phyloP scores from a whole-genome alignment of 2,113 vertebrate genomes.

The Dissostichus mawsoni region DNA sequence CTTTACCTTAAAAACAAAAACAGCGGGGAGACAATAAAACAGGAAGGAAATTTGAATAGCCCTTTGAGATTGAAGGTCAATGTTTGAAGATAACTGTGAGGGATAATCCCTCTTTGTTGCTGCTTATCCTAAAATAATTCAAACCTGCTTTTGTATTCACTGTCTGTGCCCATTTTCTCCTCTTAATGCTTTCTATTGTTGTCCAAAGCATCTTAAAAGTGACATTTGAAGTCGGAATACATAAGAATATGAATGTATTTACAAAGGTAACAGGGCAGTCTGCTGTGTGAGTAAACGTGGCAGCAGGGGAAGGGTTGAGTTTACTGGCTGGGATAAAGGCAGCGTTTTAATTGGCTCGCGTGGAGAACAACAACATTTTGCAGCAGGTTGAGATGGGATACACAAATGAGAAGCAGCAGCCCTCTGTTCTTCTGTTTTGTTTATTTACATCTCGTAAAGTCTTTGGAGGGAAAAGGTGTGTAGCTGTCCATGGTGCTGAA shows the following conservation, averaged over 20 bases:
- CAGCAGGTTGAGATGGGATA: conserved; percentile 16
- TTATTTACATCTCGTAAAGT: conserved; percentile 14
- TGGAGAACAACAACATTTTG: conserved; percentile 46
- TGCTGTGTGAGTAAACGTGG: conserved; percentile 13
- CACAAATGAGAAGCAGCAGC: conserved; percentile 17
- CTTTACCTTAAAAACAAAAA: conserved; percentile 3
- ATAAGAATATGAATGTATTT: not conserved
- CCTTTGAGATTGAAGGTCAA: conserved; percentile 1
- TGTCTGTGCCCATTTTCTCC: not conserved
- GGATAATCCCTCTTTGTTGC: not conserved
- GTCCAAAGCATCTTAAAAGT: not conserved
- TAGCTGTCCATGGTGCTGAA: conserved; percentile 43
- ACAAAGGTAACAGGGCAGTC: conserved; percentile 22
- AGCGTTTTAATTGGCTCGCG: conserved; percentile 55
- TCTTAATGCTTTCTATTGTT: conserved; percentile 1
- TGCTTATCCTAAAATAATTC: not conserved
- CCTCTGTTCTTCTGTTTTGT: conserved; percentile 23
- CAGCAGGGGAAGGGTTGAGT: conserved; percentile 29
- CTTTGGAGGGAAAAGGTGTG: not conserved
- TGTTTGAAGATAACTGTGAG: conserved; percentile 14
- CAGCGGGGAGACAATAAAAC: not conserved
- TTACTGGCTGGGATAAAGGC: conserved; percentile 30
- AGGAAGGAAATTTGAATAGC: not conserved
- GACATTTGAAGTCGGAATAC: not conserved
- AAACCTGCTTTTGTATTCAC: conserved; percentile 13